Conservation (phyloP, 1,140 invertebrate genomes). For the Luehdorfia chinensis region DNA sequence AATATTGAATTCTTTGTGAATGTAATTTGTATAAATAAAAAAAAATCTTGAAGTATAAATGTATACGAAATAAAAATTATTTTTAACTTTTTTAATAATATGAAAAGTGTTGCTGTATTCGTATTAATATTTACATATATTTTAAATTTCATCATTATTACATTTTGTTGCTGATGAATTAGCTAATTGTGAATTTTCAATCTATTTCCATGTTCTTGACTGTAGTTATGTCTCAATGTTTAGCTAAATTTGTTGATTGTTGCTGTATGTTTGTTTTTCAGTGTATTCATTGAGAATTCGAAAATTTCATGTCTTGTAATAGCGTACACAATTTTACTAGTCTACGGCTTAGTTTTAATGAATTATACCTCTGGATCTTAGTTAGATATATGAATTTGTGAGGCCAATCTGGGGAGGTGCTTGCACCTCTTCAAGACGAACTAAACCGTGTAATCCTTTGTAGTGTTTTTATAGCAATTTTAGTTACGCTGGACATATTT, state of each 20-base stretch:
- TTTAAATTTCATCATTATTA: slow-evolving; percentile 2
- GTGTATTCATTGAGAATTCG: slow-evolving; percentile 1
- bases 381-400: slow-evolving; percentile 24
- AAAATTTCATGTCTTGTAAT: slow-evolving; percentile 32
- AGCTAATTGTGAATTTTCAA: slow-evolving; percentile 11
- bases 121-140: slow-evolving; percentile 3
- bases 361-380: slow-evolving; percentile 49
- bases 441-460: too few relatives aligned
- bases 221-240: slow-evolving; percentile 20
- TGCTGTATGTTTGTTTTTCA: slow-evolving; percentile 6
- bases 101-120: slow-evolving; percentile 4
- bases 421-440: too few relatives aligned
- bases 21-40: slow-evolving; percentile 7
- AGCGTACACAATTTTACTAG: slow-evolving; percentile 57
- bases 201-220: slow-evolving; percentile 9
- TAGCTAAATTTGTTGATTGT: slow-evolving; percentile 16
- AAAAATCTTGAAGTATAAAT: slow-evolving; percentile 1
- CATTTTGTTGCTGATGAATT: slow-evolving; percentile 17
- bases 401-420: too few relatives aligned
- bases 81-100: neutral
- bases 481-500: too few relatives aligned
- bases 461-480: too few relatives aligned
- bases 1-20: slow-evolving; percentile 17
- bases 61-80: neutral
- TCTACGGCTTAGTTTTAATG: slow-evolving; percentile 48